Conservation (phyloP, 2,113 vertebrate species). For the Candoia aspera region DNA sequence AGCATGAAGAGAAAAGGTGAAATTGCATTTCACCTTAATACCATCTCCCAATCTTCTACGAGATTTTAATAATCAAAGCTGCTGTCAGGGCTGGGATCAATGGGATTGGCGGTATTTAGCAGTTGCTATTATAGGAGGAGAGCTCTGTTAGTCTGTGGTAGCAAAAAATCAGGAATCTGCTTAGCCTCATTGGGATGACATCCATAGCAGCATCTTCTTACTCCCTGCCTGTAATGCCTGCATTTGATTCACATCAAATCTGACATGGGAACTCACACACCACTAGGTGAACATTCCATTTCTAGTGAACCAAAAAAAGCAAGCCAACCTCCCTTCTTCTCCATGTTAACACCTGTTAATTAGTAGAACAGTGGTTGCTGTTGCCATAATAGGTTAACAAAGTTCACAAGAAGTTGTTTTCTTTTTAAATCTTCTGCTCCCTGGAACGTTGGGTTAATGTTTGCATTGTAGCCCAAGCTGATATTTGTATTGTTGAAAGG, state of each 20-base stretch:
- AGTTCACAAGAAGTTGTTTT: background rate
- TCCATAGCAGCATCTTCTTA: background rate
- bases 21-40: background rate
- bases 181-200: background rate
- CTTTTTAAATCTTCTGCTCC: background rate
- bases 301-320: background rate
- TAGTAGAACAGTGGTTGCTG: background rate
- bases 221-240: background rate
- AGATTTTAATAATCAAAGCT: background rate
- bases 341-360: conserved; percentile 6
- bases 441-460: conserved; percentile 8
- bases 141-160: too few species aligned
- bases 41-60: background rate
- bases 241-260: background rate
- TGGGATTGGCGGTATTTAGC: too few species aligned
- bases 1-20: background rate
- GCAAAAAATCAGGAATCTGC: too few species aligned
- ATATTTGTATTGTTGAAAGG: background rate
- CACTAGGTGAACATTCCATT: background rate
- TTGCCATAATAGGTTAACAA: background rate
- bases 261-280: background rate
- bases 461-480: background rate
- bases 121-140: too few species aligned
- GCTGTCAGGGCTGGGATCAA: too few species aligned
- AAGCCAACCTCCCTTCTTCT: background rate